phyloP scores from a whole-genome alignment of 2,797 vertebrate genomes.

The Myotis findleyi region DNA sequence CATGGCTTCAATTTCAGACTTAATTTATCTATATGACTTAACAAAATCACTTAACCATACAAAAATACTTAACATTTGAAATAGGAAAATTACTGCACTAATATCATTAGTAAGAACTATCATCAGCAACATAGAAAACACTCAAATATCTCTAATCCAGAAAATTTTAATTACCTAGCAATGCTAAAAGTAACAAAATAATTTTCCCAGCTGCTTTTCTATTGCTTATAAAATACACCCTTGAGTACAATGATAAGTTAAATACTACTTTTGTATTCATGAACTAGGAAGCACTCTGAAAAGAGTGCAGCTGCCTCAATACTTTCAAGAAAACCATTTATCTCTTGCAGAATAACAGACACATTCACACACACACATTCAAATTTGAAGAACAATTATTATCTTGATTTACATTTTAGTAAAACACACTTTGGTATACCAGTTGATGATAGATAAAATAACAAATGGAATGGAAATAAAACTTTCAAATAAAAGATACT shows the following conservation, averaged over 20 bases:
- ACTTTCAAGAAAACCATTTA: conserved; percentile 46
- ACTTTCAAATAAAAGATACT: background rate
- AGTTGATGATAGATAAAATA: background rate
- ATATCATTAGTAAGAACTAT: conserved; percentile 75
- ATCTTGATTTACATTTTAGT: background rate
- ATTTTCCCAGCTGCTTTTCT: conserved; percentile 72
- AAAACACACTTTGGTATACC: background rate
- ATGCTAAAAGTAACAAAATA: conserved; percentile 70
- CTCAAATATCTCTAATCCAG: conserved; percentile 72
- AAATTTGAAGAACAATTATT: background rate
- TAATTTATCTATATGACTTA: conserved; percentile 72
- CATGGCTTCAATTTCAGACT: conserved; percentile 44
- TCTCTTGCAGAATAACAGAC: conserved; percentile 9
- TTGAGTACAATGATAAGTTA: conserved; percentile 73
- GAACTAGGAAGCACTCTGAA: conserved; percentile 56
- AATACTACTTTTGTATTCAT: conserved; percentile 75
- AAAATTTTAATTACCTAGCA: conserved; percentile 76
- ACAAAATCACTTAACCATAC: conserved; percentile 63
- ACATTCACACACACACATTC: background rate
- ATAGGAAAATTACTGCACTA: conserved; percentile 71
- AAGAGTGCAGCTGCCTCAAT: conserved; percentile 48
- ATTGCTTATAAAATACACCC: conserved; percentile 74
- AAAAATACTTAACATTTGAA: conserved; percentile 74
- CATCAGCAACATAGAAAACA: conserved; percentile 64
- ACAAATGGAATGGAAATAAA: background rate